Conservation (phyloP, 2,888 invertebrate genomes). For the Drosophila melanosoma region DNA sequence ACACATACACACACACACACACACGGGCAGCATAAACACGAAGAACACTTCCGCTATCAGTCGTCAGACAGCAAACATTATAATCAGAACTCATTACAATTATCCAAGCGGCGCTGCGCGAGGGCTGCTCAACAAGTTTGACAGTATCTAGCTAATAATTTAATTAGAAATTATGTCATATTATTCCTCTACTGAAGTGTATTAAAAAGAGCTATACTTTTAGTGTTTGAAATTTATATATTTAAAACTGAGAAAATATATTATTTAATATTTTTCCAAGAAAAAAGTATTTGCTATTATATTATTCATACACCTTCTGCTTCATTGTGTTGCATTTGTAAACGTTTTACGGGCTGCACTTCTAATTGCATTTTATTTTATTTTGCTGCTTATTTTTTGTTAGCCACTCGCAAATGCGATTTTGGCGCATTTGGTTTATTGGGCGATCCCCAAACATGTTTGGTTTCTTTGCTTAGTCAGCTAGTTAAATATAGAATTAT, state of each 20-base stretch:
- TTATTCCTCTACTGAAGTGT: too few relatives aligned
- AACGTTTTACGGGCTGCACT: slow-evolving; percentile 9
- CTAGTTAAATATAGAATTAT: slow-evolving; percentile 36
- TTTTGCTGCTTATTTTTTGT: background rate
- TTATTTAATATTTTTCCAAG: background rate
- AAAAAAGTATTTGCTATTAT: background rate
- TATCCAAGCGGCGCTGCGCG: slow-evolving; percentile 18
- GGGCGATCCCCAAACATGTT: slow-evolving; percentile 44
- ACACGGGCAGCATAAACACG: slow-evolving; percentile 18
- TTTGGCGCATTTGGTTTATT: slow-evolving; percentile 33
- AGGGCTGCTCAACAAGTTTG: slow-evolving; percentile 28
- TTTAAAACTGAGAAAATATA: background rate
- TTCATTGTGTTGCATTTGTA: background rate
- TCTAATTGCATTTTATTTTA: accelerated
- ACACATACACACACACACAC: background rate
- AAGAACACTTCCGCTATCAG: slow-evolving; percentile 58
- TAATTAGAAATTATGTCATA: background rate
- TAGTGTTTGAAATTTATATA: background rate
- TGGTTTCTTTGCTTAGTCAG: slow-evolving; percentile 11
- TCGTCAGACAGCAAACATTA: slow-evolving; percentile 54
- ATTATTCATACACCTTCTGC: background rate
- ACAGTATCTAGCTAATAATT: background rate
- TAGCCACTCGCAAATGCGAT: slow-evolving; percentile 24
- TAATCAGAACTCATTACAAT: slow-evolving; percentile 60
- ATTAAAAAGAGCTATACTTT: background rate